Percentiles rank a stretch among this genome's conserved stretches.
These are phyloP conservation scores for Syngnathoides biaculeatus DNA, from an alignment of 2,113 vertebrate species.

Conservation along the genomic window DNA sequence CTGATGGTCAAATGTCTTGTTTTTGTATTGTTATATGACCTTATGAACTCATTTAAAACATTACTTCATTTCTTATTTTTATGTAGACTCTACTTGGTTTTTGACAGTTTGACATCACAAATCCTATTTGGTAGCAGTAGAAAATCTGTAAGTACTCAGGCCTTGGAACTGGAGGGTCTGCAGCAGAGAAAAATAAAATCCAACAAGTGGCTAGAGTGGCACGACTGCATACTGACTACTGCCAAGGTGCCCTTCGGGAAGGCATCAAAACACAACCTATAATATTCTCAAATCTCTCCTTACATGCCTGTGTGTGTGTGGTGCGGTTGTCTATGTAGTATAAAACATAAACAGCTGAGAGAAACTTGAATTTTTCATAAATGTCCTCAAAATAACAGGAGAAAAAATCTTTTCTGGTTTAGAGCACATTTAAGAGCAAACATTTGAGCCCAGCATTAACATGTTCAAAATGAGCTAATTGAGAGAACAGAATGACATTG, in stretches of 20 bases:
- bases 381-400: neutral
- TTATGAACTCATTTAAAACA: neutral
- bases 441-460: conserved; percentile 55
- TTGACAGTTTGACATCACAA: conserved; percentile 9
- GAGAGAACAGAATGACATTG: conserved; percentile 63
- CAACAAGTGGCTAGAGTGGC: neutral
- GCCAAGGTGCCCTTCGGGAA: neutral
- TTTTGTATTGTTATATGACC: neutral
- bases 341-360: neutral
- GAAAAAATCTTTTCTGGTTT: conserved; percentile 45
- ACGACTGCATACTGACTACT: neutral
- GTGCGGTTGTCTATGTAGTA: neutral
- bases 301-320: neutral
- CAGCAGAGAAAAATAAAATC: neutral
- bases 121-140: neutral
- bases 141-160: neutral
- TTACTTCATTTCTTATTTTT: neutral
- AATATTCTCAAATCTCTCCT: neutral
- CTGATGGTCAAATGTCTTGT: neutral
- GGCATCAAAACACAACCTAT: neutral
- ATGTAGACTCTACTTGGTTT: neutral
- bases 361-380: neutral
- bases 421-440: conserved; percentile 54
- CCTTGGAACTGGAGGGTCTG: neutral
- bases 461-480: conserved; percentile 52